Evolutionary conservation across 2,888 invertebrate genomes (phyloP).

Genomic region (Pristionchus arcanus): DNA sequence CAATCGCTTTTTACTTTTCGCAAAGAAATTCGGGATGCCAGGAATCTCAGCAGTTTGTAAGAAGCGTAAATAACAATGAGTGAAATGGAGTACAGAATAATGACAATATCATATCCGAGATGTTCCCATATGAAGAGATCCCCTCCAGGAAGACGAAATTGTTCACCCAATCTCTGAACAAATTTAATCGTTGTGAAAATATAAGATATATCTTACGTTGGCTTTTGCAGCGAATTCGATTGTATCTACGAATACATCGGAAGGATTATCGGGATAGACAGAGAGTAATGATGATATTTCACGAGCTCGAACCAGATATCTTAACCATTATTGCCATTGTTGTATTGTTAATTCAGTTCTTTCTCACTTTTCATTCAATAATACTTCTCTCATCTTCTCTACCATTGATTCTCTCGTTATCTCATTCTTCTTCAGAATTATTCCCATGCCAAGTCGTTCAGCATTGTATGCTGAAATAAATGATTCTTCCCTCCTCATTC

Average conservation of each 20-base stretch:
- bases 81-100: neutral
- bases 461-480: slow-evolving; percentile 19
- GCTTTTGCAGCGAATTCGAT: slow-evolving; percentile 19
- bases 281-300: neutral
- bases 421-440: neutral
- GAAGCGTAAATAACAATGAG: neutral
- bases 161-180: neutral
- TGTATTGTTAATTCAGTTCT: neutral
- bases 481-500: neutral
- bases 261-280: neutral
- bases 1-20: neutral
- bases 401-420: neutral
- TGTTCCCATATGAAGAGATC: slow-evolving; percentile 17
- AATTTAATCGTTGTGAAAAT: neutral
- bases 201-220: neutral
- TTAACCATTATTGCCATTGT: neutral
- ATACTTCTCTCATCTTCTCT: neutral
- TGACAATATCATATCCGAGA: slow-evolving; percentile 40
- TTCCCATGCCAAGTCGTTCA: slow-evolving; percentile 6
- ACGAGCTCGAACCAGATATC: neutral
- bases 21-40: neutral
- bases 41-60: neutral
- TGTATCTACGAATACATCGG: neutral
- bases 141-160: slow-evolving; percentile 13
- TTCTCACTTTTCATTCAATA: neutral